These are phyloP conservation scores for Thamnaconus septentrionalis DNA, from an alignment of 2,113 vertebrate genomes.

Conservation along the genomic window DNA sequence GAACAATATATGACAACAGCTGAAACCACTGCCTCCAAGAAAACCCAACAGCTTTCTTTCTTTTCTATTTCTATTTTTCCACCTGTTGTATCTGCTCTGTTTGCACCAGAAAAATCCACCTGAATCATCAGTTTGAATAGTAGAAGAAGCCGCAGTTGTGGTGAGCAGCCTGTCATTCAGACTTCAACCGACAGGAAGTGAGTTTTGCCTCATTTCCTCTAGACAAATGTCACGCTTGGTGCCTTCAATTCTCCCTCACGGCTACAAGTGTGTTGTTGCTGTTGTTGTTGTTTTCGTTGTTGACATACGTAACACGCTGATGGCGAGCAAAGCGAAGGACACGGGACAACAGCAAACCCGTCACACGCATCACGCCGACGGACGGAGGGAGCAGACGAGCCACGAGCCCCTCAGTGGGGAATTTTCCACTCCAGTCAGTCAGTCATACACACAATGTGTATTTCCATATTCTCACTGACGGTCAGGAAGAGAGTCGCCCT, in stretches of 20 bases:
- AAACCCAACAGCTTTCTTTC: not conserved
- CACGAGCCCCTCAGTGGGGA: constrained; percentile 34
- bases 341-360: constrained; percentile 4
- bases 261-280: too few species aligned
- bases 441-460: constrained; percentile 25
- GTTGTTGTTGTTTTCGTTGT: not conserved
- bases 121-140: constrained; percentile 30
- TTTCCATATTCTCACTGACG: constrained; percentile 37
- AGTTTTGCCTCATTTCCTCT: not conserved
- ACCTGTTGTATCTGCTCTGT: constrained; percentile 25
- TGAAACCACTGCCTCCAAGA: not conserved
- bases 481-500: constrained; percentile 14
- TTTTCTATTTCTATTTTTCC: too few species aligned
- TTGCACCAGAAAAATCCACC: constrained; percentile 28
- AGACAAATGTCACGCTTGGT: constrained; percentile 7
- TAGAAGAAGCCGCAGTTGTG: constrained; percentile 40
- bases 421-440: constrained; percentile 49
- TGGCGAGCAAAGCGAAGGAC: not conserved
- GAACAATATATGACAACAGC: not conserved
- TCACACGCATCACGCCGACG: constrained; percentile 3
- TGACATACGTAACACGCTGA: not conserved
- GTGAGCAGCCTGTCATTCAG: constrained; percentile 41
- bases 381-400: constrained; percentile 6
- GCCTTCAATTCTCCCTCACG: too few species aligned
- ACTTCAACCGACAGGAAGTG: constrained; percentile 57